These are phyloP conservation scores for Ectropis crepuscularia DNA, from an alignment of 2,888 invertebrate species.

Conservation along the genomic window DNA sequence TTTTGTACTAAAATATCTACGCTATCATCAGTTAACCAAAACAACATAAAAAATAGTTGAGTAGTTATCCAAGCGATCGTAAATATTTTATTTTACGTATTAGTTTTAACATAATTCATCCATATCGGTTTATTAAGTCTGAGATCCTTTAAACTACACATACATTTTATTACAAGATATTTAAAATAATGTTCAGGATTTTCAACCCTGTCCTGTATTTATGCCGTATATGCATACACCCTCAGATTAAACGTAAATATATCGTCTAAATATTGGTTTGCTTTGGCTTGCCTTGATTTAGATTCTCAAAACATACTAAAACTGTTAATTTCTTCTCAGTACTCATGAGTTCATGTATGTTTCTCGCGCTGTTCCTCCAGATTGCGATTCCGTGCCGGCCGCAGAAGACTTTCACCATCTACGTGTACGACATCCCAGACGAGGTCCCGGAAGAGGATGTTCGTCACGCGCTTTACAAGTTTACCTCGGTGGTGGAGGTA, in stretches of 20 bases:
- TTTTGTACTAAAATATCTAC: background rate
- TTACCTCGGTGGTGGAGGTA: conserved; percentile 92
- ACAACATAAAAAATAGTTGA: too few species aligned
- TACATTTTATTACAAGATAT: too few species aligned
- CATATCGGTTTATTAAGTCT: too few species aligned
- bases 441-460: conserved; percentile 94
- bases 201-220: too few species aligned
- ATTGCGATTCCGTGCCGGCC: conserved; percentile 94
- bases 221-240: too few species aligned
- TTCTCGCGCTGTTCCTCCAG: conserved; percentile 63
- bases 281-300: background rate
- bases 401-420: conserved; percentile 93
- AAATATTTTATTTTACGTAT: too few species aligned
- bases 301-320: background rate
- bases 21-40: background rate
- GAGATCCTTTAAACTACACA: too few species aligned
- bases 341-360: background rate
- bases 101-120: too few species aligned
- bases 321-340: background rate
- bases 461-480: conserved; percentile 91
- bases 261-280: too few species aligned
- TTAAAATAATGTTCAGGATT: too few species aligned
- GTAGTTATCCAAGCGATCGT: too few species aligned
- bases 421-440: conserved; percentile 92
- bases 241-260: too few species aligned